Evolutionary conservation across 2,888 invertebrate species (phyloP).

Genomic region (Watsonalla binaria): DNA sequence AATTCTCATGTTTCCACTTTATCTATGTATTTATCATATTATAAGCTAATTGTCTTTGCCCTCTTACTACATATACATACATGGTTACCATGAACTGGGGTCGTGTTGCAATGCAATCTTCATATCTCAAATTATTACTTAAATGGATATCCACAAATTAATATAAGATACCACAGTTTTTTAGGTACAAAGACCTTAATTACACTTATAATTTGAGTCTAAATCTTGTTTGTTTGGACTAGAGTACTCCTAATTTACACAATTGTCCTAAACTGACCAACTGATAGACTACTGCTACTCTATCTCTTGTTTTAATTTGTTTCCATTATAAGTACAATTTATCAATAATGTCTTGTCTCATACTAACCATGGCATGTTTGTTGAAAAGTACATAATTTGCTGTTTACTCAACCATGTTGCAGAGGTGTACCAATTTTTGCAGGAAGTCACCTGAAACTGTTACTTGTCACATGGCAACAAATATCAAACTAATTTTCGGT

Average conservation of each 20-base stretch:
- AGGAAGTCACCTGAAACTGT: neutral
- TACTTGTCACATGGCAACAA: neutral
- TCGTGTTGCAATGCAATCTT: too few species aligned
- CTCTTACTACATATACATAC: neutral
- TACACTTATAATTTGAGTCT: too few species aligned
- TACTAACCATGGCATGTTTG: neutral
- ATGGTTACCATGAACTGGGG: too few species aligned
- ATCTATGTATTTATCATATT: neutral
- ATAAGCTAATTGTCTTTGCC: neutral
- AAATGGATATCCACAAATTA: too few species aligned
- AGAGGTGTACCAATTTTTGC: neutral
- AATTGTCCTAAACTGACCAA: too few species aligned
- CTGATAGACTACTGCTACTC: neutral
- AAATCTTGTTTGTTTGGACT: too few species aligned
- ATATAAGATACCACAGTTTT: too few species aligned
- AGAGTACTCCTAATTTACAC: too few species aligned
- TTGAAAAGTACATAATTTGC: neutral
- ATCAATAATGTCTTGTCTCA: neutral
- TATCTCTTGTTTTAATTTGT: neutral
- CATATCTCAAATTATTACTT: too few species aligned
- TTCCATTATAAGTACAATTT: neutral
- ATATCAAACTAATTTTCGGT: neutral
- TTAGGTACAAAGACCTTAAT: too few species aligned
- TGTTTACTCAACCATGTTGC: neutral
- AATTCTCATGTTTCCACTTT: neutral